phyloP scores from a whole-genome alignment of 2,797 vertebrate genomes.

The Simalia tracyae region DNA sequence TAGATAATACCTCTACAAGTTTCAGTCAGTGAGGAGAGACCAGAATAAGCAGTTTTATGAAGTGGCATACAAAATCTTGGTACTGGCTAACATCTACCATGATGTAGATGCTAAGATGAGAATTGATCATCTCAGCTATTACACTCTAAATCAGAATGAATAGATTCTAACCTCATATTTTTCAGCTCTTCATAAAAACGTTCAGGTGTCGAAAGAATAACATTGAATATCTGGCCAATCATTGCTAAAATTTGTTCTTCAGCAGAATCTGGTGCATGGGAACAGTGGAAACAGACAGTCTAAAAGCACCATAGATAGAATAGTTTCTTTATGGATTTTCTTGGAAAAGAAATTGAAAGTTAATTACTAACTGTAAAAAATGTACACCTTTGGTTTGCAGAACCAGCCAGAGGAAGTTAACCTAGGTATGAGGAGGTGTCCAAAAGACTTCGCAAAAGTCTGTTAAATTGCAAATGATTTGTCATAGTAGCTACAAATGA shows the following conservation, averaged over 20 bases:
- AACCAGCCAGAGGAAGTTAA: no score
- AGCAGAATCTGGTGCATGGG: background rate
- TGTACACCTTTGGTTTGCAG: no score
- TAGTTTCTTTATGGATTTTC: background rate
- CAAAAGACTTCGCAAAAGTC: no score
- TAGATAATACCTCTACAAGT: no score
- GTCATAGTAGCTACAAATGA: no score
- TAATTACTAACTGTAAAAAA: no score
- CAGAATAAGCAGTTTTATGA: background rate
- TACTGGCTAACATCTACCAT: background rate
- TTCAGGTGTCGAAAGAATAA: background rate
- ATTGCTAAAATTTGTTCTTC: background rate
- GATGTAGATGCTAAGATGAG: background rate
- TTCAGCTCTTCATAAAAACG: background rate
- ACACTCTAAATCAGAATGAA: background rate
- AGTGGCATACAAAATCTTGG: background rate
- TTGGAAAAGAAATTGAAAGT: background rate
- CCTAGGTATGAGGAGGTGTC: no score
- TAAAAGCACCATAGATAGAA: background rate
- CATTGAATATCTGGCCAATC: background rate
- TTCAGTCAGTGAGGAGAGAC: background rate
- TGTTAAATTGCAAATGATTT: no score
- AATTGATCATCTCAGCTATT: background rate
- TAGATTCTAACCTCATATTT: background rate
- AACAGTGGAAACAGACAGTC: no score